These are phyloP conservation scores for Dynastes grantii DNA, from an alignment of 2,888 invertebrate genomes.

Conservation along the genomic window DNA sequence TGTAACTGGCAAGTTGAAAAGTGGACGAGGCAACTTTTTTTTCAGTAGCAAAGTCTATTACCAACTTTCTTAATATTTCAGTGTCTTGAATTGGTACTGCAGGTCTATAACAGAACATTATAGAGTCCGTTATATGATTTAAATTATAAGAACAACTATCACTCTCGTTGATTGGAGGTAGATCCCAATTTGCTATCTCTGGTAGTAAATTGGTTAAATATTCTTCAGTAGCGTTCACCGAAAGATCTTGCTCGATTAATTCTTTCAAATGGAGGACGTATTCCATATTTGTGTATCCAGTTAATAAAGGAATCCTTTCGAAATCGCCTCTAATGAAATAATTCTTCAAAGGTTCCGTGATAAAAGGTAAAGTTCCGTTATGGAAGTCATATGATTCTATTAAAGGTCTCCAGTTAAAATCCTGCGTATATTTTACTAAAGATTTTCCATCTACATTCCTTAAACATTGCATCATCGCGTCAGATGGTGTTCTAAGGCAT, in stretches of 20 bases:
- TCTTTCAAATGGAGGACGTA: conserved; percentile 78
- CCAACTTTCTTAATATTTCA: conserved; percentile 76
- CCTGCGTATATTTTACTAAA: conserved; percentile 72
- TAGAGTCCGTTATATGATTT: conserved; percentile 80
- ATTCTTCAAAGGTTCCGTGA: conserved; percentile 79
- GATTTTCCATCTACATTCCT: conserved; percentile 75
- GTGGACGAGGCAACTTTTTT: conserved; percentile 79
- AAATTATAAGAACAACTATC: conserved; percentile 76
- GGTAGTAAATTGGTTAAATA: conserved; percentile 74
- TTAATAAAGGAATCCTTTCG: conserved; percentile 80
- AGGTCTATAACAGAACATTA: conserved; percentile 84
- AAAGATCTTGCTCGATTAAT: conserved; percentile 75
- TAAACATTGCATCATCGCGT: conserved; percentile 80
- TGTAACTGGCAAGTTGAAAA: conserved; percentile 78
- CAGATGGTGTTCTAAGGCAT: conserved; percentile 80
- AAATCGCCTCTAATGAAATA: conserved; percentile 77
- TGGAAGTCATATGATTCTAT: conserved; percentile 79
- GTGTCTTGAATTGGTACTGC: conserved; percentile 77
- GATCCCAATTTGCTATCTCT: conserved; percentile 77
- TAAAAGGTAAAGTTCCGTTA: conserved; percentile 78
- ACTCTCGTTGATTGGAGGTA: conserved; percentile 73
- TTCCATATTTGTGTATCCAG: conserved; percentile 87
- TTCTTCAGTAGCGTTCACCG: conserved; percentile 75
- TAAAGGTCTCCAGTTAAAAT: conserved; percentile 84
- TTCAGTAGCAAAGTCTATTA: conserved; percentile 83